Evolutionary conservation across 2,888 invertebrate species (phyloP).

Genomic region (Dryomyza anilis): DNA sequence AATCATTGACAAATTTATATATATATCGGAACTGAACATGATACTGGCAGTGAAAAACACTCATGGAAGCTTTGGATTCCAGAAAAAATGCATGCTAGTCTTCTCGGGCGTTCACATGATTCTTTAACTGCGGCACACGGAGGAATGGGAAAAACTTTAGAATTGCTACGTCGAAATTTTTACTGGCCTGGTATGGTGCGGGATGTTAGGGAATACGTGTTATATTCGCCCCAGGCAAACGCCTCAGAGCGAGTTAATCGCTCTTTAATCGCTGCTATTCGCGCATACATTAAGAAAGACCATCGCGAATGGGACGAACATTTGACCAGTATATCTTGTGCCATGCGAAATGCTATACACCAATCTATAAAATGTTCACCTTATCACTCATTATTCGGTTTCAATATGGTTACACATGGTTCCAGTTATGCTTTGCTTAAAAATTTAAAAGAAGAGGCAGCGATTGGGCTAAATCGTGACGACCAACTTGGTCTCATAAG

Average conservation of each 20-base stretch:
- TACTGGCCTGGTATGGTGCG: no score
- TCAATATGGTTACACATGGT: constrained; percentile 14
- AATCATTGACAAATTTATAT: no score
- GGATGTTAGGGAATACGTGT: not conserved
- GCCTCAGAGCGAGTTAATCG: constrained; percentile 47
- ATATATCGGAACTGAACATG: not conserved
- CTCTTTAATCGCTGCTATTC: constrained; percentile 35
- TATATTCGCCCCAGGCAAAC: constrained; percentile 25
- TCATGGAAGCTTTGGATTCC: not conserved
- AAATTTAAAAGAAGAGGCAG: constrained; percentile 1
- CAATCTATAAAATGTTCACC: constrained; percentile 14
- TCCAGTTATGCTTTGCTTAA: no score
- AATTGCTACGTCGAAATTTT: no score
- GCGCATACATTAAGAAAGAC: constrained; percentile 26
- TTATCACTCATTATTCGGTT: constrained; percentile 17
- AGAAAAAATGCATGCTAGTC: not conserved
- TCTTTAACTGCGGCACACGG: not conserved
- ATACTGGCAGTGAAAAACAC: not conserved
- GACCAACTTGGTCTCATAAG: not conserved
- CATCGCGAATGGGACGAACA: constrained; percentile 26
- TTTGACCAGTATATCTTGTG: constrained; percentile 17
- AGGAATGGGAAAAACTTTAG: no score
- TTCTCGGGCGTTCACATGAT: not conserved
- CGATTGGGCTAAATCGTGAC: not conserved
- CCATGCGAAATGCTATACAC: constrained; percentile 15